A percentile compares a stretch with the other conserved stretches of the same genome.
Conservation (phyloP, 2,797 vertebrate genomes). For the Monodelphis domestica region DNA sequence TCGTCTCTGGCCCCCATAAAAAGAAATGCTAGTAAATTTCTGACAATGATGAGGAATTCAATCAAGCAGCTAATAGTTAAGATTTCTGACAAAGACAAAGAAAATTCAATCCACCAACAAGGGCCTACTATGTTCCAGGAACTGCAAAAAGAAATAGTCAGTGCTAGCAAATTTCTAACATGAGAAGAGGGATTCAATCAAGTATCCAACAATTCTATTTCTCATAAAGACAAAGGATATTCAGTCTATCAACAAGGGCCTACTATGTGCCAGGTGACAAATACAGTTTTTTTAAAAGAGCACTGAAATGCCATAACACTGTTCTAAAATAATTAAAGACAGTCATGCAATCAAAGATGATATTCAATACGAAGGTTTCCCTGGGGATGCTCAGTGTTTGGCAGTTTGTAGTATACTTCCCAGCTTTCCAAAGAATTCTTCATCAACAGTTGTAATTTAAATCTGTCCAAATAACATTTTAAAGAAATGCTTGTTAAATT, state of each 20-base stretch:
- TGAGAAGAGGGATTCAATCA: too few species aligned
- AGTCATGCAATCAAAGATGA: constrained; percentile 48
- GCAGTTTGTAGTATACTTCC: neutral
- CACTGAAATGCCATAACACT: neutral
- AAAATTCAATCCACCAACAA: neutral
- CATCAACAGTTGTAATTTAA: constrained; percentile 44
- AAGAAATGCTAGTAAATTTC: neutral
- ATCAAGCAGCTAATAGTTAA: neutral
- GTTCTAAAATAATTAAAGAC: constrained; percentile 37
- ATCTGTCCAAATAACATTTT: constrained; percentile 45
- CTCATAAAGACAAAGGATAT: neutral
- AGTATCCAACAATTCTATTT: constrained; percentile 4
- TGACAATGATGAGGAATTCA: neutral
- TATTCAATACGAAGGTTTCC: constrained; percentile 2
- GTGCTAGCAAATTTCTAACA: neutral
- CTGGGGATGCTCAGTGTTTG: neutral
- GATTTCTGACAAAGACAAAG: constrained; percentile 26
- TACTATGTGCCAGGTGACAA: neutral
- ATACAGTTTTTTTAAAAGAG: neutral
- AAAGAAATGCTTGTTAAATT: constrained; percentile 12
- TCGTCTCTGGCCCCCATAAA: constrained; percentile 6
- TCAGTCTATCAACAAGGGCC: neutral
- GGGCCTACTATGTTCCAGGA: neutral
- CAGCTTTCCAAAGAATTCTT: neutral
- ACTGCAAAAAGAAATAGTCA: neutral